Percentiles rank a stretch among this genome's conserved stretches.
Conservation (phyloP, 64 coral and sea anemone species). For the Actinia tenebrosa region DNA sequence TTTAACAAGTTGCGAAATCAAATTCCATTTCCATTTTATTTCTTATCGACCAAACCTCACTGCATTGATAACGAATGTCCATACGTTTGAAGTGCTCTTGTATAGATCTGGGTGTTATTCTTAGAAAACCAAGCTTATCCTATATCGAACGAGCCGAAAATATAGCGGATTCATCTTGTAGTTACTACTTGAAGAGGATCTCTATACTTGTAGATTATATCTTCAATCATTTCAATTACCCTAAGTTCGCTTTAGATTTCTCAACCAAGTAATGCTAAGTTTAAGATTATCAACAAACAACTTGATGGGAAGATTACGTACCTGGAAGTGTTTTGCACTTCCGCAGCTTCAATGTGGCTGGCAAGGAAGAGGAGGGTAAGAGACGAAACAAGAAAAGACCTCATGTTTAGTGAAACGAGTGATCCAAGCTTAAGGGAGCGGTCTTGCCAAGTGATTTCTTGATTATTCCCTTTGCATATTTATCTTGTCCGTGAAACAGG, state of each 20-base stretch:
- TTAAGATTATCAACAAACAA: conserved; percentile 2
- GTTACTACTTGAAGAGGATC: not conserved
- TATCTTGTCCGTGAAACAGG: not conserved
- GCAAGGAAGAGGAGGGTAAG: not conserved
- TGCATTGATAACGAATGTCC: no score
- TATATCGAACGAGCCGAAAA: no score
- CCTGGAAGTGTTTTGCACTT: not conserved
- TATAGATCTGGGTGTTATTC: no score
- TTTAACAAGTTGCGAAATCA: no score
- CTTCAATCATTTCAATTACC: not conserved
- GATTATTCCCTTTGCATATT: not conserved
- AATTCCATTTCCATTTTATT: no score
- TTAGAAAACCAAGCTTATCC: no score
- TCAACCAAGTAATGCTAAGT: not conserved
- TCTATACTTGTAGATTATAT: not conserved
- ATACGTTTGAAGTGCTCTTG: no score
- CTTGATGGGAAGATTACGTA: not conserved
- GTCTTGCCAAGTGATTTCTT: conserved; percentile 1
- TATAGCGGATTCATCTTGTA: not conserved
- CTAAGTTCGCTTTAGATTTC: not conserved
- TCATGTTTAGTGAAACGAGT: not conserved
- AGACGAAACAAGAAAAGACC: not conserved
- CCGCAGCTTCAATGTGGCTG: not conserved
- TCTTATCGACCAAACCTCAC: no score
- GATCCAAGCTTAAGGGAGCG: not conserved